Evolutionary conservation across 2,888 invertebrate genomes (phyloP), one percentile per base, ranked within the genome.

Genomic region (Thera britannica): DNA sequence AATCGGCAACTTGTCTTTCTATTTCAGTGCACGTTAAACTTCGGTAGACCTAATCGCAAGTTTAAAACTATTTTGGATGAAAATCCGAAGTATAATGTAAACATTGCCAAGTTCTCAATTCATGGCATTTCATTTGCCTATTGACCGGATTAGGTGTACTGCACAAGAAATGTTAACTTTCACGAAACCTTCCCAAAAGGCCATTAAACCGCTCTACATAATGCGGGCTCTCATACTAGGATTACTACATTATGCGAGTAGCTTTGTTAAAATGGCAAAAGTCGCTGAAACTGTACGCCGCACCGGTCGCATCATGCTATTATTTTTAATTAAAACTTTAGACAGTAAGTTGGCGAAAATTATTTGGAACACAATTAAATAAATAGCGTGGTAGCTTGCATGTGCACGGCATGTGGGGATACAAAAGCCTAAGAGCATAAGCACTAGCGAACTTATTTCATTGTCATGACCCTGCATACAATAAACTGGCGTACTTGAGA

Each of bases 121-220:
- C 76, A 77, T 75, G 72, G 73, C 72, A 71, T 71, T 74, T 78
- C 79, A 77, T 79, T 71, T 73, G 75, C 66, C 75, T 77, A 78
- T 78, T 76, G 77, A 76, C 74, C 77, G 67, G 65, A 67, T 65
- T 70, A 63, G 70, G 64, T 67, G 73, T 73, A 79, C 74, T 78
- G 71, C 67, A 76, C 67, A 76, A 77, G 77, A 80, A 82, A 80
- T 76, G 75, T 77, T 72, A 79, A 82, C 75, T 73, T 81, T 78
- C 72, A 62, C 71, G 73, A 75, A 79, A 75, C 74, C 72, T 75
- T 65, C 75, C 78, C 78, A 70, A 73, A 78, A 78, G 78, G 76
- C 73, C 70, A 73, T 80, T 82, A 80, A 80, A 81, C 72, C 73
- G 76, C 70, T 80, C 76, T 74, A 70, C 67, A 75, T 71, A 78